These are phyloP conservation scores for Capitulum mitella DNA, from an alignment of 2,888 invertebrate species.

Conservation along the genomic window DNA sequence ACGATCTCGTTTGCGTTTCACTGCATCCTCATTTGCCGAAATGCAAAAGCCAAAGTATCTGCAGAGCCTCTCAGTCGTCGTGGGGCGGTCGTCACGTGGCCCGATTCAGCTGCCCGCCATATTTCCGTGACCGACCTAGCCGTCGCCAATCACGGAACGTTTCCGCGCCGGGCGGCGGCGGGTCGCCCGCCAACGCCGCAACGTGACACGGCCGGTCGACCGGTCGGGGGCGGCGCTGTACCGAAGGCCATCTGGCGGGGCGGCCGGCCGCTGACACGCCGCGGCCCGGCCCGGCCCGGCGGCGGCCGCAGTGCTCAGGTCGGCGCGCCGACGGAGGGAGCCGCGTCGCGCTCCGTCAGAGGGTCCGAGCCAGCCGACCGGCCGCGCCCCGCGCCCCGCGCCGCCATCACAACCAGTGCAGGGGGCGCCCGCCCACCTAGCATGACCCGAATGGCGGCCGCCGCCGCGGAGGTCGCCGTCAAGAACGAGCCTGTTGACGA, in stretches of 20 bases:
- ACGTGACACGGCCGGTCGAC: not conserved
- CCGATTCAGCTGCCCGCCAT: too few species aligned
- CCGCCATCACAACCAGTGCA: not conserved
- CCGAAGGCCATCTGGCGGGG: conserved; percentile 8
- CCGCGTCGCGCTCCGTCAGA: not conserved
- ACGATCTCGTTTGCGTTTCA: too few species aligned
- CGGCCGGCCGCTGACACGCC: not conserved
- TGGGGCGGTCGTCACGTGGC: too few species aligned
- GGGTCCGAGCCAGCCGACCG: too few species aligned
- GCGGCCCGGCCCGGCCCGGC: not conserved
- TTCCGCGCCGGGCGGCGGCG: not conserved
- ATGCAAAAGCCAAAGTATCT: too few species aligned
- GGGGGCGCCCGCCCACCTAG: not conserved
- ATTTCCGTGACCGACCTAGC: conserved; percentile 10
- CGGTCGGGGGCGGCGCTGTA: not conserved
- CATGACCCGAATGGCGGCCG: conserved; percentile 6
- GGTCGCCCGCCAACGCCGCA: not conserved
- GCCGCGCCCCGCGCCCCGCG: too few species aligned
- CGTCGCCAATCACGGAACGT: not conserved
- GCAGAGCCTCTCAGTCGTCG: too few species aligned
- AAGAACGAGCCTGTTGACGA: not conserved
- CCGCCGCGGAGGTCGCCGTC: not conserved
- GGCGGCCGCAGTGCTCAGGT: not conserved
- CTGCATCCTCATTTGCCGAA: too few species aligned
- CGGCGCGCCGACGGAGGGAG: not conserved